These are phyloP conservation scores for Lycophotia porphyrea DNA, from an alignment of 2,888 invertebrate species.

Conservation along the genomic window DNA sequence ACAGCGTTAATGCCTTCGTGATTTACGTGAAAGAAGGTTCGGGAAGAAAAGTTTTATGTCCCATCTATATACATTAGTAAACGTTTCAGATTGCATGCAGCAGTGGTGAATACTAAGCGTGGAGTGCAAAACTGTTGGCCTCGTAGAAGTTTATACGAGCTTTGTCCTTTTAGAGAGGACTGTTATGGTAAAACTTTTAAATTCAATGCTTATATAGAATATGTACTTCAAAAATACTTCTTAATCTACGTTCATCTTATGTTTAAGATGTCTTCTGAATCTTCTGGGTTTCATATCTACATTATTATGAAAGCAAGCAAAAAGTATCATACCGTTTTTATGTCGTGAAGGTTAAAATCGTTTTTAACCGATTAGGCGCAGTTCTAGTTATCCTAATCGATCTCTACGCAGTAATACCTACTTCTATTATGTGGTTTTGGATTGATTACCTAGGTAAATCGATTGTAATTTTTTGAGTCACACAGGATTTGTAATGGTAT, in stretches of 20 bases:
- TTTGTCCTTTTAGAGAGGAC: neutral
- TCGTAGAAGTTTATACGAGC: conserved; percentile 1
- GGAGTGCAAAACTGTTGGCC: conserved; percentile 1
- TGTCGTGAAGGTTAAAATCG: neutral
- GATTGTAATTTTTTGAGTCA: neutral
- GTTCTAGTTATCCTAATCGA: conserved; percentile 1
- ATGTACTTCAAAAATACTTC: neutral
- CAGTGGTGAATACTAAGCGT: conserved; percentile 55
- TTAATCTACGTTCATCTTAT: neutral
- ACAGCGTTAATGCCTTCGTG: conserved; percentile 54
- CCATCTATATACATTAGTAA: conserved; percentile 53
- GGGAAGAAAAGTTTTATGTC: conserved; percentile 46
- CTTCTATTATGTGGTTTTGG: neutral
- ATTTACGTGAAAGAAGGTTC: conserved; percentile 50
- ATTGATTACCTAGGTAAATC: neutral
- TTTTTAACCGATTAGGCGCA: neutral
- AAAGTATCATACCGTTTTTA: neutral
- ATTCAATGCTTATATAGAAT: neutral
- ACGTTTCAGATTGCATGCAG: conserved; percentile 46
- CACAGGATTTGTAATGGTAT: neutral
- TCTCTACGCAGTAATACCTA: neutral
- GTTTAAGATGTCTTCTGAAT: neutral
- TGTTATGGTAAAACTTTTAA: too few species aligned
- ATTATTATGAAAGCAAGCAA: neutral
- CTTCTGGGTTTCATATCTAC: neutral